Base-by-base conservation (phyloP, 2,888 invertebrate genomes). In the Drosophila colorata region DNA sequence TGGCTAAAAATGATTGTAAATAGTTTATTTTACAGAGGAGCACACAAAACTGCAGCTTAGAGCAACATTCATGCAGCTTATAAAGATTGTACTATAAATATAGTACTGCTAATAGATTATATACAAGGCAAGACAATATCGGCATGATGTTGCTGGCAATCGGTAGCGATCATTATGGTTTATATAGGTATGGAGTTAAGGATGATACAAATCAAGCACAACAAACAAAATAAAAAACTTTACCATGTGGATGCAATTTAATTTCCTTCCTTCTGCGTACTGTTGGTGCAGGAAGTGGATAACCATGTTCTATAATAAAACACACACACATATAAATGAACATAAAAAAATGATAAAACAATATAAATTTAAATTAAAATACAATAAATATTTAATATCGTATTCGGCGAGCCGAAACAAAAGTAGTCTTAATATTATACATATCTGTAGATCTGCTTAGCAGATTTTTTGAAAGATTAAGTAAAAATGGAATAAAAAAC, bases 211-310 rank as follows among this genome's bases (percentile, higher is more conserved):
- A 81, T 69, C 46, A 85, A 73, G 69, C 76, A 85, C 72, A 74
- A 71, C 66, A 74, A 85, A 85, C 51, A 37, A 86, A 82, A 78
- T 35, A 66, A 60, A 49, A 66, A 89, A 82, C 69, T 80, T 91
- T 91, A 91, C 91, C 91, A 85, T 91, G 88, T 91, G 91, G 88
- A 90, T 91, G 91, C 80, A 89, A 91, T 90, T 92, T 92, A 82
- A 91, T 89, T 86, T 92, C 91, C 91, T 91, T 92, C 92, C 92
- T 90, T 91, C 91, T 91, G 85, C 87, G 90, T 84, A 83, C 86
- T 90, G 88, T 90, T 88, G 89, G 80, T 88, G 88, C 90, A 90
- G 90, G 90, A 88, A 91, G 82, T 83, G 89, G 91, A 87, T 89
- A 90, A 90, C 91, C 91, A 87, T 90, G 84, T 89, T 91, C 91